phyloP scores from a whole-genome alignment of 2,888 invertebrate species.

The Pimpla rufipes region DNA sequence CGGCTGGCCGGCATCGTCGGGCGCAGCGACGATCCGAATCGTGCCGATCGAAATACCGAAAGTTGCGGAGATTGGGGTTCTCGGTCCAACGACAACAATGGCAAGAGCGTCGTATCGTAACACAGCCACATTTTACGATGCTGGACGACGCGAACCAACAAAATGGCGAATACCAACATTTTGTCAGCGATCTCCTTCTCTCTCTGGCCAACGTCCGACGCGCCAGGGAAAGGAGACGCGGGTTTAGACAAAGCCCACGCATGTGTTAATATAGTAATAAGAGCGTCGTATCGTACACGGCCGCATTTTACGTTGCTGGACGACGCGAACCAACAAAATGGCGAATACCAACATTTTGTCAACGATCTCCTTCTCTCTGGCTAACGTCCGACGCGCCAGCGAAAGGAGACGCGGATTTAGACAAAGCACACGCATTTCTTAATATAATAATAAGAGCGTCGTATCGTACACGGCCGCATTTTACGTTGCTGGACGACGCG shows the following conservation, averaged over 20 bases:
- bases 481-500: not conserved
- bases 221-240: too few relatives aligned
- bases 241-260: too few relatives aligned
- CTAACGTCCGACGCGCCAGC: too few relatives aligned
- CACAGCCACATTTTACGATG: slow-evolving; percentile 2
- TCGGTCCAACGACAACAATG: slow-evolving; percentile 51
- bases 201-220: too few relatives aligned
- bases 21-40: not conserved
- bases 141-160: not conserved
- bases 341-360: slow-evolving; percentile 55
- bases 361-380: too few relatives aligned
- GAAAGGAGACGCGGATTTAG: too few relatives aligned
- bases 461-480: slow-evolving; percentile 22
- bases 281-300: slow-evolving; percentile 21
- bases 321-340: slow-evolving; percentile 13
- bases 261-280: too few relatives aligned
- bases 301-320: slow-evolving; percentile 2
- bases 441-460: too few relatives aligned
- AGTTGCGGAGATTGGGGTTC: slow-evolving; percentile 33
- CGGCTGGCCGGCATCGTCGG: slow-evolving; percentile 5
- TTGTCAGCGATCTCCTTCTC: too few relatives aligned
- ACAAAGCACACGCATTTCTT: too few relatives aligned
- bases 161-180: slow-evolving; percentile 52
- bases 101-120: slow-evolving; percentile 22
- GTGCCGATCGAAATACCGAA: slow-evolving; percentile 46